These are phyloP conservation scores for Lasioglossum albipes DNA, from an alignment of 1,140 invertebrate genomes.

Conservation along the genomic window DNA sequence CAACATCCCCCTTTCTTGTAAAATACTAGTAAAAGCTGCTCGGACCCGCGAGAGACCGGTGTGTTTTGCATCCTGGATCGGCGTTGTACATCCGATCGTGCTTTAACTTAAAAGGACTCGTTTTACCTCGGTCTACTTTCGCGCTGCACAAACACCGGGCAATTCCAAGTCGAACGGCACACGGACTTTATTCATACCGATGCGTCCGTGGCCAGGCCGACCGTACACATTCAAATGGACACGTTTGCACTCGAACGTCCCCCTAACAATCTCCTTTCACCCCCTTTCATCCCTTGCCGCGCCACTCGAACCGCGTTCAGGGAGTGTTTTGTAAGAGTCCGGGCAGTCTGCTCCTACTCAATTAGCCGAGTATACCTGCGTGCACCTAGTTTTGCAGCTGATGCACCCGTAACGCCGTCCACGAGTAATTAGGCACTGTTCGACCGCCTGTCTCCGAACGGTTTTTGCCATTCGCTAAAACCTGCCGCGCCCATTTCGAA, in stretches of 20 bases:
- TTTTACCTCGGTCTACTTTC: not conserved
- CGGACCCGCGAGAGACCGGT: not conserved
- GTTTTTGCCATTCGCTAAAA: conserved; percentile 16
- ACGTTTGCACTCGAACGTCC: conserved; percentile 28
- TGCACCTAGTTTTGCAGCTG: conserved; percentile 36
- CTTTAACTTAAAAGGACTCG: conserved; percentile 19
- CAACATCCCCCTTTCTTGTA: not conserved
- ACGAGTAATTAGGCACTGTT: conserved; percentile 58
- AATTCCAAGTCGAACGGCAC: conserved; percentile 5
- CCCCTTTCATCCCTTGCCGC: too few species aligned
- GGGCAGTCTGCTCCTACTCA: conserved; percentile 56
- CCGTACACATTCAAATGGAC: not conserved
- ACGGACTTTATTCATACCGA: conserved; percentile 5
- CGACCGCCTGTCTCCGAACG: not conserved
- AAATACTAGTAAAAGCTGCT: not conserved
- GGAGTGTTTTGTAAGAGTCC: conserved; percentile 42
- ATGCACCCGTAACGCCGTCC: conserved; percentile 60
- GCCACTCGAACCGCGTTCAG: not conserved
- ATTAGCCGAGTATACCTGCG: conserved; percentile 59
- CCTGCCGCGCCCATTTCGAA: not conserved
- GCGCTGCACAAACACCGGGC: not conserved
- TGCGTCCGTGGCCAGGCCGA: not conserved
- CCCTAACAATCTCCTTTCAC: conserved; percentile 10
- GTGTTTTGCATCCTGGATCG: conserved; percentile 19
- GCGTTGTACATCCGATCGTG: conserved; percentile 14